Evolutionary conservation across 2,797 vertebrate species (phyloP).

Genomic region (Cossypha caffra): DNA sequence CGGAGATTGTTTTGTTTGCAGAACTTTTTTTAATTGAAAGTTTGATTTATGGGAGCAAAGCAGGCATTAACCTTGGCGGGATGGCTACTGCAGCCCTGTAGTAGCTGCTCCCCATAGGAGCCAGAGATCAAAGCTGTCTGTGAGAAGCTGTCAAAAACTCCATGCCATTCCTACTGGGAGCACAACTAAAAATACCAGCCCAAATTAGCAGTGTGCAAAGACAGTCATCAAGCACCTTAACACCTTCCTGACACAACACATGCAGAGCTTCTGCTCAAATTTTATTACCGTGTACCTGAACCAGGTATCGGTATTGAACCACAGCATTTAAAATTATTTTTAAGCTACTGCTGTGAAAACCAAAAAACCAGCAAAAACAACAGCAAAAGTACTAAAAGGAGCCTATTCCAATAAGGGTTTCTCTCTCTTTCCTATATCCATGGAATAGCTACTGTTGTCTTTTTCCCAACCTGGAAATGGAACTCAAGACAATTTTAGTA

Average conservation of each 20-base stretch:
- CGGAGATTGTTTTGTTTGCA: background rate
- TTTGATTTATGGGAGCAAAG: background rate
- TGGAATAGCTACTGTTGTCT: background rate
- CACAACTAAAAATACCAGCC: conserved; percentile 16
- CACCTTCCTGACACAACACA: background rate
- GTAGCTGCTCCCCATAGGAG: background rate
- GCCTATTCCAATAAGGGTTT: background rate
- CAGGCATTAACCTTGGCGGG: background rate
- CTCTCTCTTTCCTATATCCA: background rate
- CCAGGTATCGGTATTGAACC: background rate
- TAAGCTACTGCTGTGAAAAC: background rate
- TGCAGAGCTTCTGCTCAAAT: background rate
- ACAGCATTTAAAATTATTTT: background rate
- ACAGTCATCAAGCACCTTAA: conserved; percentile 13
- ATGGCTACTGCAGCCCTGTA: fast-evolving
- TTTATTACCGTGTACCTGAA: background rate
- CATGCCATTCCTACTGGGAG: background rate
- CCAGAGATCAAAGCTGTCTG: background rate
- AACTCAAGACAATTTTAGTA: background rate
- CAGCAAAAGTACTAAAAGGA: background rate
- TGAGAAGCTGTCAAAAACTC: background rate
- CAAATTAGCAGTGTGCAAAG: conserved; percentile 10
- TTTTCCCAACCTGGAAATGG: background rate
- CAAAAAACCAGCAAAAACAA: background rate
- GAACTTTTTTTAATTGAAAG: background rate